phyloP scores from a whole-genome alignment of 1,140 invertebrate genomes.

The Drosophila sp. region DNA sequence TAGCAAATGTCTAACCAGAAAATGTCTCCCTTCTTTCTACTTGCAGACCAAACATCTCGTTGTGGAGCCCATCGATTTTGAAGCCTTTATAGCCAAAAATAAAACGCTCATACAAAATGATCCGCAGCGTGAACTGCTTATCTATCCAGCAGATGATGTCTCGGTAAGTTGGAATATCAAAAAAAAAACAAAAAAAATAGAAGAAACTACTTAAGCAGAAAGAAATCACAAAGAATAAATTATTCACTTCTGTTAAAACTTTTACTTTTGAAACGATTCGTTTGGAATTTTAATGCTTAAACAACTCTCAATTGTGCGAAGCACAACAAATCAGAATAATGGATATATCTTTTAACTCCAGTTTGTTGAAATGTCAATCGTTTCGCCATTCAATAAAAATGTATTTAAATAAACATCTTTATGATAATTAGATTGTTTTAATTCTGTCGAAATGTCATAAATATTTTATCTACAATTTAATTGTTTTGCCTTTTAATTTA shows the following conservation, averaged over 20 bases:
- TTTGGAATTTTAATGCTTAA: conserved; percentile 19
- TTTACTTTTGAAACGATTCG: conserved; percentile 26
- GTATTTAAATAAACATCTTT: background rate
- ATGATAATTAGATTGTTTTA: no score
- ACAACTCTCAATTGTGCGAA: background rate
- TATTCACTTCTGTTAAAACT: conserved; percentile 23
- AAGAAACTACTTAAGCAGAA: conserved; percentile 4
- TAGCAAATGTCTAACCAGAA: conserved; percentile 60
- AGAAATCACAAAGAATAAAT: conserved; percentile 25
- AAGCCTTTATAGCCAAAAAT: conserved; percentile 94
- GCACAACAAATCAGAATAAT: background rate
- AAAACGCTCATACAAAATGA: conserved; percentile 97
- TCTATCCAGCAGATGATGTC: conserved; percentile 96
- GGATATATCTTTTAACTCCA: conserved; percentile 1
- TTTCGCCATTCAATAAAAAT: background rate
- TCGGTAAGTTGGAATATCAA: conserved; percentile 88
- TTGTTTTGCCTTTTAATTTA: no score
- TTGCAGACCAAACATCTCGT: conserved; percentile 91
- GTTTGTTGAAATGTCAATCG: background rate
- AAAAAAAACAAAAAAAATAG: background rate
- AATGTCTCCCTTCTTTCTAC: conserved; percentile 29
- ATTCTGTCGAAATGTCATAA: no score
- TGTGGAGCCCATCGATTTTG: conserved; percentile 95
- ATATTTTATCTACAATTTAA: no score
- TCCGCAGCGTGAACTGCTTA: conserved; percentile 93